A percentile compares a stretch with the other conserved stretches of the same genome.
These are phyloP conservation scores for Gryllus bimaculatus DNA, from an alignment of 1,140 invertebrate species.

Conservation along the genomic window DNA sequence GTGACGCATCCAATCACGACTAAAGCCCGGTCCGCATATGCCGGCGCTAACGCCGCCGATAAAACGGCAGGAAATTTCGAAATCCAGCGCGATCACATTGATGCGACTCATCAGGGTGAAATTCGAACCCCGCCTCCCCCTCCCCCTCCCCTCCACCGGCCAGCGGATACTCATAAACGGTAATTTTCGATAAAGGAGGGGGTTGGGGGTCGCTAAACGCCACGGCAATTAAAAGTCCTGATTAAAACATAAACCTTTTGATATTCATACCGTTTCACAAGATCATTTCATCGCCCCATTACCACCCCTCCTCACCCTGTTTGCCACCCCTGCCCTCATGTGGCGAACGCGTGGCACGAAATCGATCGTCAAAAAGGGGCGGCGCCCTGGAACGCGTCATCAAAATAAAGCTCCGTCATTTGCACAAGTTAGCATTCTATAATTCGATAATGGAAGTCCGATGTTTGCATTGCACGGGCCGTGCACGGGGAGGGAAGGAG, in stretches of 20 bases:
- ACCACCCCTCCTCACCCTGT: neutral
- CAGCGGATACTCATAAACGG: neutral
- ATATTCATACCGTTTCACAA: slow-evolving; percentile 5
- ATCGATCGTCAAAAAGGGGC: neutral
- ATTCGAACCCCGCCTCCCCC: no score
- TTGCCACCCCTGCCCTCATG: neutral
- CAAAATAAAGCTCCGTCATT: neutral
- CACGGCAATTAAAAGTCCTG: neutral
- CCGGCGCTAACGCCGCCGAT: no score
- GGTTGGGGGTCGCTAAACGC: neutral
- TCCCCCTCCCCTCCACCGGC: no score
- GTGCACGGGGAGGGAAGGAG: no score
- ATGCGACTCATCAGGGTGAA: no score
- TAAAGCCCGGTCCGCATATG: no score
- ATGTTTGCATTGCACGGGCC: neutral
- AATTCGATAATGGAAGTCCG: slow-evolving; percentile 1
- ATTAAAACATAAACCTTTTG: slow-evolving; percentile 1
- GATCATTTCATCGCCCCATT: neutral
- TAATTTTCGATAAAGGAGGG: neutral
- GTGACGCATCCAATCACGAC: no score
- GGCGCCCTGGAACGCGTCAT: neutral
- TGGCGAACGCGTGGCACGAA: neutral
- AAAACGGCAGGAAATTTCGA: no score
- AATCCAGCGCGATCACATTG: no score
- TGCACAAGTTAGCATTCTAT: neutral